phyloP scores from a whole-genome alignment of 2,888 invertebrate genomes.

The Macrosoma leucophasiata region DNA sequence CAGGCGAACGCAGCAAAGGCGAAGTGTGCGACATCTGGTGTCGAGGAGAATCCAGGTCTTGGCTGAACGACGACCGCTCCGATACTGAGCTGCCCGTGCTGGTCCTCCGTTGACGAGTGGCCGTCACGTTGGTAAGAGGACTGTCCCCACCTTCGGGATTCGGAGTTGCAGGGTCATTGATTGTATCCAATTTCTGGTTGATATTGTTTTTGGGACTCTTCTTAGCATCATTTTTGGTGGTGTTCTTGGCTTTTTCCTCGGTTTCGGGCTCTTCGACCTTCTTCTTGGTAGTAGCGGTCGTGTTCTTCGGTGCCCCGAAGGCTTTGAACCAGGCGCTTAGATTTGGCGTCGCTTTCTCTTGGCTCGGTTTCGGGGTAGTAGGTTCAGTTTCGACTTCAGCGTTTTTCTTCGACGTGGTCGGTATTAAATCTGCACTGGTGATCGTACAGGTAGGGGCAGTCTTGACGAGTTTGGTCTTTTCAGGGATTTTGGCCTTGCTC shows the following conservation, averaged over 20 bases:
- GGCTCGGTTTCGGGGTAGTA: conserved; percentile 58
- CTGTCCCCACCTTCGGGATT: conserved; percentile 63
- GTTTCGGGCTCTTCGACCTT: conserved; percentile 74
- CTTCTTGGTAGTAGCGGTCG: conserved; percentile 73
- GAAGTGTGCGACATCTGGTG: conserved; percentile 85
- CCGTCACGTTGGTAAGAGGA: conserved; percentile 46
- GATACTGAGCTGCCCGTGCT: conserved; percentile 88
- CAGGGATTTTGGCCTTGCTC: background rate
- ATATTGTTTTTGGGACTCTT: conserved; percentile 6
- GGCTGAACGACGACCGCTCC: conserved; percentile 86
- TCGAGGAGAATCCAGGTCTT: conserved; percentile 84
- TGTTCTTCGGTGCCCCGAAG: conserved; percentile 88
- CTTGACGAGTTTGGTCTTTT: no score
- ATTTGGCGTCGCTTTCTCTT: conserved; percentile 87
- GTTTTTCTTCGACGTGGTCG: conserved; percentile 46
- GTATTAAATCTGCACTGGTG: no score
- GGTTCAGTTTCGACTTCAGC: conserved; percentile 62
- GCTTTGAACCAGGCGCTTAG: conserved; percentile 95
- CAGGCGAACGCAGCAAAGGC: conserved; percentile 83
- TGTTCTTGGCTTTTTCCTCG: conserved; percentile 56
- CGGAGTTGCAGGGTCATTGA: conserved; percentile 52
- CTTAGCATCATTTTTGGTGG: conserved; percentile 42
- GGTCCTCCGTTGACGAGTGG: conserved; percentile 78
- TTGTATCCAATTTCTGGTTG: conserved; percentile 55
- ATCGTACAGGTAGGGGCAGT: no score